Percentiles rank a stretch among this genome's conserved stretches.
These are phyloP conservation scores for Erebia epiphron DNA, from an alignment of 2,888 invertebrate species.

Conservation along the genomic window DNA sequence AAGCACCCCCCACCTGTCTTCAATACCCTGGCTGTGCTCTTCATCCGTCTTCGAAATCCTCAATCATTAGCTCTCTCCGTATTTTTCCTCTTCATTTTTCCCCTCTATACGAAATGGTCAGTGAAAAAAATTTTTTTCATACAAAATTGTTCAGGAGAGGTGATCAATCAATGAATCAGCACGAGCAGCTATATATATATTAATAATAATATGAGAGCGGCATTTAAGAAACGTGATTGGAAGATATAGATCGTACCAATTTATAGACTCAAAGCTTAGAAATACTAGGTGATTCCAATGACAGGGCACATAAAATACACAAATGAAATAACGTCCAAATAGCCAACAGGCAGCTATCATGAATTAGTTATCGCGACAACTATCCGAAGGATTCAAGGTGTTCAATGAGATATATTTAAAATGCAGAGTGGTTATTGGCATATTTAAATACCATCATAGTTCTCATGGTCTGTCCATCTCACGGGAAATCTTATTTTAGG, in stretches of 20 bases:
- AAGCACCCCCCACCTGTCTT: too few relatives aligned
- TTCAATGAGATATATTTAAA: conserved; percentile 34
- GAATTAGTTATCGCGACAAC: conserved; percentile 71
- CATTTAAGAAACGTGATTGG: conserved; percentile 13
- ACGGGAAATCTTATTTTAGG: too few relatives aligned
- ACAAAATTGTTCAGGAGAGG: too few relatives aligned
- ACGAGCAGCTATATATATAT: too few relatives aligned
- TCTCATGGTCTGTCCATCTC: too few relatives aligned
- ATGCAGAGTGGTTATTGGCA: neutral
- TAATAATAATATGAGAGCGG: conserved; percentile 2
- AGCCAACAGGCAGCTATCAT: conserved; percentile 49
- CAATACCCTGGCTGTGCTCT: too few relatives aligned
- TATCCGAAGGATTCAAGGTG: conserved; percentile 69
- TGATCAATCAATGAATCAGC: too few relatives aligned
- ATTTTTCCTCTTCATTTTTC: too few relatives aligned
- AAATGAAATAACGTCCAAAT: conserved; percentile 40
- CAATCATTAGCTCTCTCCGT: too few relatives aligned
- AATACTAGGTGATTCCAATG: conserved; percentile 29
- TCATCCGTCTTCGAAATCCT: too few relatives aligned
- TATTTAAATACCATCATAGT: neutral
- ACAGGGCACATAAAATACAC: conserved; percentile 35
- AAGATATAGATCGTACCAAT: conserved; percentile 20
- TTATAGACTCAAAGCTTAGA: conserved; percentile 22
- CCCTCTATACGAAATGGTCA: too few relatives aligned
- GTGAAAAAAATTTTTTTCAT: too few relatives aligned